Evolutionary conservation across 2,888 invertebrate genomes (phyloP).

Genomic region (Coelinius sp.): DNA sequence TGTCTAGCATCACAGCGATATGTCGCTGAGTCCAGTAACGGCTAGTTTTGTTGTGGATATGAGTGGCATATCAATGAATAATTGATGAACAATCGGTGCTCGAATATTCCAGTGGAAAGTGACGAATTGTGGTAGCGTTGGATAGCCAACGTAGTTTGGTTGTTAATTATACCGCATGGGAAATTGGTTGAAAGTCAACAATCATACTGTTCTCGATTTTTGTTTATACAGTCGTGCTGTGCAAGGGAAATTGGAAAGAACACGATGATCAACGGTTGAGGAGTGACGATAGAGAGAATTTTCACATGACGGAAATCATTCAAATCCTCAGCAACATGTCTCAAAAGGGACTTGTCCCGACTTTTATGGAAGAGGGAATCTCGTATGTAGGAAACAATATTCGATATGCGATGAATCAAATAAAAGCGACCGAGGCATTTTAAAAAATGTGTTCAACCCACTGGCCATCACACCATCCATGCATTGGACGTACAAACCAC

Average conservation of each 20-base stretch:
- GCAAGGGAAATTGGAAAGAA: no score
- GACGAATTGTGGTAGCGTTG: not conserved
- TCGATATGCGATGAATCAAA: not conserved
- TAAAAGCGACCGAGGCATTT: not conserved
- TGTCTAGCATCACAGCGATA: not conserved
- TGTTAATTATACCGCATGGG: constrained; percentile 13
- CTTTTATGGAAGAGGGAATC: no score
- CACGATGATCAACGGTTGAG: no score
- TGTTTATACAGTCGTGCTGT: not conserved
- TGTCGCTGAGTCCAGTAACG: not conserved
- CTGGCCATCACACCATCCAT: constrained; percentile 3
- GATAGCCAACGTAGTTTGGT: not conserved
- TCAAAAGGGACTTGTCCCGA: no score
- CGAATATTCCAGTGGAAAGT: not conserved
- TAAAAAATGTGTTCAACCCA: constrained; percentile 6
- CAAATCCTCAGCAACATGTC: no score
- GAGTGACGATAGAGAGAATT: no score
- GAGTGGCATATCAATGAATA: constrained; percentile 32
- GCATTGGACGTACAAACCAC: constrained; percentile 45
- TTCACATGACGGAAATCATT: no score
- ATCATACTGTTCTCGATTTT: not conserved
- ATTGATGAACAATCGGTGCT: constrained; percentile 30
- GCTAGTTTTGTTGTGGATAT: not conserved
- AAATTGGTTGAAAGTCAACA: constrained; percentile 10
- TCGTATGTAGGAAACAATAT: no score